phyloP scores from a whole-genome alignment of 2,797 vertebrate genomes.

The Syndactyla subalaris region DNA sequence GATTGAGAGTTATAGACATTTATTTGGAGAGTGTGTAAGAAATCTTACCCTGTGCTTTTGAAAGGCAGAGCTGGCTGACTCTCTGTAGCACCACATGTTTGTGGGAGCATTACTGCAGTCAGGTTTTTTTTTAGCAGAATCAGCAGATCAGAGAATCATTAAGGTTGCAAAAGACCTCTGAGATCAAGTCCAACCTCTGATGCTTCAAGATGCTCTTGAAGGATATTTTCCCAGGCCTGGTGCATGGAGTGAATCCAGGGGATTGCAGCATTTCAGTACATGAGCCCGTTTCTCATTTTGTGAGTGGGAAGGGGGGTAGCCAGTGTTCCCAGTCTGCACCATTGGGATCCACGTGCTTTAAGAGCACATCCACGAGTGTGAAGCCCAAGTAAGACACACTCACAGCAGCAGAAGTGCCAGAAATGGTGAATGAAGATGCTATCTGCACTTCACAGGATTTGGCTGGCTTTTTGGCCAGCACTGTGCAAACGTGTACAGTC shows the following conservation, averaged over 20 bases:
- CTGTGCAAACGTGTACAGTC: neutral
- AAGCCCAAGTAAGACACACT: neutral
- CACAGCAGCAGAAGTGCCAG: neutral
- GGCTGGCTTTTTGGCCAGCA: slow-evolving; percentile 26
- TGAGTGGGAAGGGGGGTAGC: neutral
- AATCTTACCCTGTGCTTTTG: neutral
- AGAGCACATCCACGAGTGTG: neutral
- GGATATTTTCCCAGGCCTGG: neutral
- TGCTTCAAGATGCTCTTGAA: neutral
- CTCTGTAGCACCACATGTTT: neutral
- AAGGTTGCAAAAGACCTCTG: neutral
- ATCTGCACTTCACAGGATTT: neutral
- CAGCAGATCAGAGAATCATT: neutral
- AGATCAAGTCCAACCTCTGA: neutral
- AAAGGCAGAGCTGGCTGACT: neutral
- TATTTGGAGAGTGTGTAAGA: neutral
- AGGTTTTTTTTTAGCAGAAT: neutral
- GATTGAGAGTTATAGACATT: neutral
- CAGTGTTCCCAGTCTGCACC: neutral
- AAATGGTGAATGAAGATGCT: neutral
- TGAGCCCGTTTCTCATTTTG: neutral
- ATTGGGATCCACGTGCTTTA: neutral
- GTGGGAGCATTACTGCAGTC: neutral
- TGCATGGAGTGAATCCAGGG: neutral
- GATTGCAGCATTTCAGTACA: neutral